Conservation (phyloP, 2,113 vertebrate species). For the Poeciliopsis retropinna region DNA sequence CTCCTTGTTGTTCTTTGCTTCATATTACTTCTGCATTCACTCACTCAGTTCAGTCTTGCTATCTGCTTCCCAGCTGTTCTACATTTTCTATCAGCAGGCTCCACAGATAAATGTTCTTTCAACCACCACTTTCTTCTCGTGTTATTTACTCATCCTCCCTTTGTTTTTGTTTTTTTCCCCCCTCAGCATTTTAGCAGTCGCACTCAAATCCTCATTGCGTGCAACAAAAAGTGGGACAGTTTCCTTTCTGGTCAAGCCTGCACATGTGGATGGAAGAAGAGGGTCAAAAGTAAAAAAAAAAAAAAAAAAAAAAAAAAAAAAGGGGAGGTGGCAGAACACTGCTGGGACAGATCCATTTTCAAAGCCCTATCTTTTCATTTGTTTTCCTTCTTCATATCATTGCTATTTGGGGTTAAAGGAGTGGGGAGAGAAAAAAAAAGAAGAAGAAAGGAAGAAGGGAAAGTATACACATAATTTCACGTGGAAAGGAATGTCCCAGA, state of each 20-base stretch:
- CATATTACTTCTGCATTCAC: not conserved
- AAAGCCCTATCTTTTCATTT: constrained; percentile 79
- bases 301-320: not conserved
- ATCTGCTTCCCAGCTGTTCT: constrained; percentile 15
- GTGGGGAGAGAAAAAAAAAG: not conserved
- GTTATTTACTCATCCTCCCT: constrained; percentile 29
- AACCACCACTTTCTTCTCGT: constrained; percentile 36
- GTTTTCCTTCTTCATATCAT: constrained; percentile 72
- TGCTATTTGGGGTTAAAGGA: constrained; percentile 55
- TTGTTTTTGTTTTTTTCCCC: constrained; percentile 7
- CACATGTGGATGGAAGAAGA: constrained; percentile 60
- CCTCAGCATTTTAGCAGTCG: not conserved
- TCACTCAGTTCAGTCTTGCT: constrained; percentile 11
- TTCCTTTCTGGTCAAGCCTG: constrained; percentile 75
- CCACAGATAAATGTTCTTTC: constrained; percentile 21
- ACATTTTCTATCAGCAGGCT: constrained; percentile 23
- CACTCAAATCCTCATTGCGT: constrained; percentile 54
- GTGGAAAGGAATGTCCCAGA: constrained; percentile 55
- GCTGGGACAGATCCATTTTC: constrained; percentile 74
- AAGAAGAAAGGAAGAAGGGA: constrained; percentile 32
- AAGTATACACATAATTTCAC: constrained; percentile 26
- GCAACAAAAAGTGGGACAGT: constrained; percentile 57
- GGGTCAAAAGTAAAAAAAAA: constrained; percentile 30
- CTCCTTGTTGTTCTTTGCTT: not conserved
- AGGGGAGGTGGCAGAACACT: constrained; percentile 28